phyloP scores from a whole-genome alignment of 2,797 vertebrate species.

The Leptatherina wallacei region DNA sequence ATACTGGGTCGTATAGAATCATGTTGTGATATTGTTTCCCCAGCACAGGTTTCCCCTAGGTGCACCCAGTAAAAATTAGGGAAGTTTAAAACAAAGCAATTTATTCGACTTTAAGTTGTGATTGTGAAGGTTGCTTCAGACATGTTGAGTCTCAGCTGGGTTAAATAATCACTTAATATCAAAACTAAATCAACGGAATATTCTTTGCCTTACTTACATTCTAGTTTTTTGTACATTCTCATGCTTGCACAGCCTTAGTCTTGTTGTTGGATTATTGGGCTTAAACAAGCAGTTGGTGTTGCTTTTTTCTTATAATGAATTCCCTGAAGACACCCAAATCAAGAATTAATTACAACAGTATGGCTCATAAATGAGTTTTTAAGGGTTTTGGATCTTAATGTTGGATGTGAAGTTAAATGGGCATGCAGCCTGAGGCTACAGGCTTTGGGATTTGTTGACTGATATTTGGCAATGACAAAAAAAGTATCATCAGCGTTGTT shows the following conservation, averaged over 20 bases:
- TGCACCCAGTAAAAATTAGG: background rate
- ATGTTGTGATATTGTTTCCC: constrained; percentile 12
- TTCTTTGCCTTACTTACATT: background rate
- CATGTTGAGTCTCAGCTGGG: background rate
- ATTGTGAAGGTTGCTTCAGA: background rate
- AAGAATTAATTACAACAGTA: constrained; percentile 2
- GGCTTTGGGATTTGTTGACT: constrained; percentile 4
- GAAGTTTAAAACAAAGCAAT: background rate
- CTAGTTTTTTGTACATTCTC: background rate
- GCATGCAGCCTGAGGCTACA: background rate
- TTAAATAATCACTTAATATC: background rate
- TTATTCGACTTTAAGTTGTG: background rate
- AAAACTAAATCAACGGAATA: background rate
- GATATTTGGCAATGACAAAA: background rate
- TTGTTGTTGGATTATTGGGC: background rate
- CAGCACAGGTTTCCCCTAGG: background rate
- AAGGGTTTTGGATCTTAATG: constrained; percentile 1
- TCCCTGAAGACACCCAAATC: background rate
- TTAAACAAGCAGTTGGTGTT: background rate
- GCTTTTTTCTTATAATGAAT: constrained; percentile 3
- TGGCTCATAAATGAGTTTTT: constrained; percentile 1
- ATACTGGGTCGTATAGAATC: constrained; percentile 21
- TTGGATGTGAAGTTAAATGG: constrained; percentile 5
- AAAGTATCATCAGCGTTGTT: background rate
- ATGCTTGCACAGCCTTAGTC: background rate